These are phyloP conservation scores for Haemorhous mexicanus DNA, from an alignment of 2,113 vertebrate genomes.

Conservation along the genomic window DNA sequence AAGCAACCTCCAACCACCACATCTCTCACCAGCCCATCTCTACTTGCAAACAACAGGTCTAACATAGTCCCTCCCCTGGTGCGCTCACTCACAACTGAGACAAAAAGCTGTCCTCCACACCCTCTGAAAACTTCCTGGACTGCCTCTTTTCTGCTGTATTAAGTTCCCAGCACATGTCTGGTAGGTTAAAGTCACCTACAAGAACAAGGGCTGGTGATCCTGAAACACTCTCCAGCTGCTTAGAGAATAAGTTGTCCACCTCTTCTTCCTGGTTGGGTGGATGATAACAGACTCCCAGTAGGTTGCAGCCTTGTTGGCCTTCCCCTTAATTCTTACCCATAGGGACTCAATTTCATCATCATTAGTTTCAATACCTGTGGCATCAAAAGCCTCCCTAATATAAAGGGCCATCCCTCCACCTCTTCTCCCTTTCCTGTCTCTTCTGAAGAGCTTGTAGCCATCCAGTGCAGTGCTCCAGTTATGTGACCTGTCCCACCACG, in stretches of 20 bases:
- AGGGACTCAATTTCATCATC: neutral
- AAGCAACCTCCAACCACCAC: too few species aligned
- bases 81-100: too few species aligned
- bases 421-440: neutral
- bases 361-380: too few species aligned
- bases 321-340: neutral
- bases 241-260: neutral
- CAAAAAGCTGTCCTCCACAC: too few species aligned
- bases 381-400: neutral
- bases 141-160: too few species aligned
- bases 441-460: neutral
- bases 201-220: too few species aligned
- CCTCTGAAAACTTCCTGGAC: too few species aligned
- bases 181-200: too few species aligned
- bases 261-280: neutral
- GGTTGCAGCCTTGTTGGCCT: neutral
- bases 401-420: neutral
- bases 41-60: too few species aligned
- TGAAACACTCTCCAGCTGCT: neutral
- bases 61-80: too few species aligned
- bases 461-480: neutral
- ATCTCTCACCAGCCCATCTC: too few species aligned
- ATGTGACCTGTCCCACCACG: neutral
- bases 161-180: too few species aligned
- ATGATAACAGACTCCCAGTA: neutral